These are phyloP conservation scores for Coryphaenoides rupestris DNA, from an alignment of 2,113 vertebrate species.

Conservation along the genomic window DNA sequence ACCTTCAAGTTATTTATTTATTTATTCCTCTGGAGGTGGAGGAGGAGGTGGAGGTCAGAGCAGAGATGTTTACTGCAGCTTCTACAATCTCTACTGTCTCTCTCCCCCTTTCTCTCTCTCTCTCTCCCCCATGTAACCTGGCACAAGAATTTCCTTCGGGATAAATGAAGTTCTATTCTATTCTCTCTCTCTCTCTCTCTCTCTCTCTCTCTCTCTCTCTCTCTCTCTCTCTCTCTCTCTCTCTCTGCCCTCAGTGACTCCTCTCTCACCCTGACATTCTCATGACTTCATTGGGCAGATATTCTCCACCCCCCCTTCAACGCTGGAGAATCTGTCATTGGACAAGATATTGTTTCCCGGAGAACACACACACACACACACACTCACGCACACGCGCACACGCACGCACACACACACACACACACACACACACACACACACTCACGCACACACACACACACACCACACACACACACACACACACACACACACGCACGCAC, in stretches of 20 bases:
- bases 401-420: constrained; percentile 9
- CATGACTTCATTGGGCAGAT: constrained; percentile 72
- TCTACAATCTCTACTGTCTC: too few relatives aligned
- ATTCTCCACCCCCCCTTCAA: constrained; percentile 52
- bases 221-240: constrained; percentile 13
- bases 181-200: neutral
- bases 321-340: constrained; percentile 69
- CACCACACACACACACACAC: constrained; percentile 17
- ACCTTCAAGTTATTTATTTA: neutral
- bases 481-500: constrained; percentile 22
- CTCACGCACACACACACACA: constrained; percentile 13
- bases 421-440: constrained; percentile 17
- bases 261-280: constrained; percentile 39
- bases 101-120: too few relatives aligned
- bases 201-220: constrained; percentile 7
- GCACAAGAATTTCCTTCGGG: too few relatives aligned
- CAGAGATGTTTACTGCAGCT: too few relatives aligned
- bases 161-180: neutral
- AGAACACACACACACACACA: constrained; percentile 24
- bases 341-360: constrained; percentile 65
- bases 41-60: too few relatives aligned
- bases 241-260: constrained; percentile 31
- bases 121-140: too few relatives aligned
- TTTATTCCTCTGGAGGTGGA: neutral
- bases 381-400: constrained; percentile 17